These are phyloP conservation scores for Oplegnathus fasciatus DNA, from an alignment of 2,113 vertebrate species.

Conservation along the genomic window DNA sequence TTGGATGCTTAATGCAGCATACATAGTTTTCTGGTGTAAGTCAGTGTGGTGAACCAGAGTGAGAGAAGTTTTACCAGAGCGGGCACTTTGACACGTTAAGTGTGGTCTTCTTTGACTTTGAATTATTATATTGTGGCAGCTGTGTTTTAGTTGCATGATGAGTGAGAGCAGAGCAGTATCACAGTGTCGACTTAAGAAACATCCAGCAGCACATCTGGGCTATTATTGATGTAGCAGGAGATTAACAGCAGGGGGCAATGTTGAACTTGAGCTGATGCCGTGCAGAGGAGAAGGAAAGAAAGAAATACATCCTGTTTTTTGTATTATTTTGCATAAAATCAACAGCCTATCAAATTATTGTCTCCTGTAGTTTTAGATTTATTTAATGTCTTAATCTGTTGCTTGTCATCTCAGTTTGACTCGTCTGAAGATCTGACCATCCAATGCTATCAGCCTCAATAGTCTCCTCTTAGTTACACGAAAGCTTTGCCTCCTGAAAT, in stretches of 20 bases:
- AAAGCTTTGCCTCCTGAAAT: background rate
- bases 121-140: conserved; percentile 43
- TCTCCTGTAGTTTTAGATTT: background rate
- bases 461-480: background rate
- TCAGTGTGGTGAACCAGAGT: conserved; percentile 38
- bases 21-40: conserved; percentile 36
- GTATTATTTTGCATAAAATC: conserved; percentile 1
- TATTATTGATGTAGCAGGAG: conserved; percentile 28
- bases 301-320: background rate
- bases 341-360: background rate
- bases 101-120: conserved; percentile 35
- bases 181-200: conserved; percentile 32
- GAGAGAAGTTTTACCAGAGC: conserved; percentile 22
- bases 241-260: conserved; percentile 79
- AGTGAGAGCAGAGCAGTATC: conserved; percentile 26
- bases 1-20: conserved; percentile 28
- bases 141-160: conserved; percentile 51
- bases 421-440: background rate
- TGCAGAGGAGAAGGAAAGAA: background rate
- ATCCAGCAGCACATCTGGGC: conserved; percentile 48
- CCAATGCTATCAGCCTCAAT: background rate
- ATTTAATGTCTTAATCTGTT: background rate
- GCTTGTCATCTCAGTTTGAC: background rate
- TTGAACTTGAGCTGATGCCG: conserved; percentile 60
- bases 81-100: conserved; percentile 32